Conservation (phyloP, 1,140 invertebrate genomes). For the Microplitis demolitor region DNA sequence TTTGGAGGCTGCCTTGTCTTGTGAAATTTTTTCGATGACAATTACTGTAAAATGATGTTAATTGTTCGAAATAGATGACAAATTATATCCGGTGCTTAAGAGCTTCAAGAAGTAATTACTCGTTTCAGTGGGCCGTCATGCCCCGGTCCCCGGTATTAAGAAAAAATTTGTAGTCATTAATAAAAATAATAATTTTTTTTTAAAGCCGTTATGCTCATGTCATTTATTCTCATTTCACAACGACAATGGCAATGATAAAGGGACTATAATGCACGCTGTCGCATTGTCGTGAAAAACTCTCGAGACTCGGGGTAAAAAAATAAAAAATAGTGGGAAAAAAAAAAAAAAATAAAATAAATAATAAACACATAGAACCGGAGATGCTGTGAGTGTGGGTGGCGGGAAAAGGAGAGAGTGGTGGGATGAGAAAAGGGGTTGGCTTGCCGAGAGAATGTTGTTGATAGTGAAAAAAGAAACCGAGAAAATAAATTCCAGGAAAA, state of each 20-base stretch:
- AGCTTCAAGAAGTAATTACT: no score
- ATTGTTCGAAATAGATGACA: no score
- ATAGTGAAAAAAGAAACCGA: background rate
- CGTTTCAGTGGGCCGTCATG: no score
- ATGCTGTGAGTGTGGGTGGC: background rate
- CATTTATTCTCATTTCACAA: background rate
- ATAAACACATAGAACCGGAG: background rate
- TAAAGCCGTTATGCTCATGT: background rate
- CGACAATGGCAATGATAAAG: background rate
- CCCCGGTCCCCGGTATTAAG: no score
- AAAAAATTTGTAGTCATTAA: background rate
- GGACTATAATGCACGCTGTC: background rate
- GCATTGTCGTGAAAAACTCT: background rate
- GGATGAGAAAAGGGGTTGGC: background rate
- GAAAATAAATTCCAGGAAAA: background rate
- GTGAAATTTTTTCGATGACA: no score
- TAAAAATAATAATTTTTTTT: background rate
- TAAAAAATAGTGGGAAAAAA: background rate
- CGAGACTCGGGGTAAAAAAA: background rate
- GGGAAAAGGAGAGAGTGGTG: background rate
- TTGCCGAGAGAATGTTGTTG: background rate
- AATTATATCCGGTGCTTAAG: no score
- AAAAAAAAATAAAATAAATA: background rate
- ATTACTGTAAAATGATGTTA: no score
- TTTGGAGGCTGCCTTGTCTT: no score